These are phyloP conservation scores for Carollia perspicillata DNA, from an alignment of 2,113 vertebrate species.

Conservation along the genomic window DNA sequence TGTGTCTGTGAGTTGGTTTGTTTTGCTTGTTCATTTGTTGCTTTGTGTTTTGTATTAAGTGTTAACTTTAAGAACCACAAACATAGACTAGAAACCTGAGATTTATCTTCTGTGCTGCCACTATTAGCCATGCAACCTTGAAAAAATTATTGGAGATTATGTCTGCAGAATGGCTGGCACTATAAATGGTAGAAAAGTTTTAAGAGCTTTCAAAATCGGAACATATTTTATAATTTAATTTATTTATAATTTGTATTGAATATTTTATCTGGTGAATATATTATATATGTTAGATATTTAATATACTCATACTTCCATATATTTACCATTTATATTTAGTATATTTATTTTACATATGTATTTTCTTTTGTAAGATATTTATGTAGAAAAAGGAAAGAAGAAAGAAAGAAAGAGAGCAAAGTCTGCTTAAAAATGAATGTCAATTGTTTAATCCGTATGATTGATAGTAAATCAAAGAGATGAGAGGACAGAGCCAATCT, in stretches of 20 bases:
- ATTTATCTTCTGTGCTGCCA: background rate
- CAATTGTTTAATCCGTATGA: background rate
- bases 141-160: background rate
- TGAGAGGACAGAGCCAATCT: constrained; percentile 14
- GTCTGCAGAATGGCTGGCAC: background rate
- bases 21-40: background rate
- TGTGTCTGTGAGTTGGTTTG: background rate
- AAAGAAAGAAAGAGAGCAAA: background rate
- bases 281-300: background rate
- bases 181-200: background rate
- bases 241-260: background rate
- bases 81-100: background rate
- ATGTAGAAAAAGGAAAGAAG: background rate
- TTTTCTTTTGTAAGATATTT: background rate
- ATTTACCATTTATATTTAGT: background rate
- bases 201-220: background rate
- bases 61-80: background rate
- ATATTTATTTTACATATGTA: background rate
- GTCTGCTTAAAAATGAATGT: background rate
- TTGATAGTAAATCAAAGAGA: constrained; percentile 25
- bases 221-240: background rate
- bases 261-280: background rate
- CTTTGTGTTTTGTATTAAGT: background rate
- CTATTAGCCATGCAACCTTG: background rate
- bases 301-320: background rate